phyloP scores from a whole-genome alignment of 2,888 invertebrate species.

The Andrena minutula region DNA sequence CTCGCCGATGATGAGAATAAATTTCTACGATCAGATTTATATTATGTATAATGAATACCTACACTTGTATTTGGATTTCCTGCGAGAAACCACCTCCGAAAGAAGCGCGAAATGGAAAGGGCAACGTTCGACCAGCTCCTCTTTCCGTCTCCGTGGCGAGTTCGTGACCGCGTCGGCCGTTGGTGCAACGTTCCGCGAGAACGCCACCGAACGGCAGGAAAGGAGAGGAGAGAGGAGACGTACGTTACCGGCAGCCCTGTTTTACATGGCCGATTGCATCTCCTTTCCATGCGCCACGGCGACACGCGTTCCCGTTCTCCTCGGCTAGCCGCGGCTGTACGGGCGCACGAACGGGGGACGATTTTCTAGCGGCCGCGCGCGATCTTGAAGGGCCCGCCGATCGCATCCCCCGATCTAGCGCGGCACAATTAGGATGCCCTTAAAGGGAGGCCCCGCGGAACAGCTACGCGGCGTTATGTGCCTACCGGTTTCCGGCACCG shows the following conservation, averaged over 20 bases:
- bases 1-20: too few relatives aligned
- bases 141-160: slow-evolving; percentile 38
- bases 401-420: slow-evolving; percentile 67
- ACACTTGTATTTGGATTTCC: too few relatives aligned
- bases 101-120: slow-evolving; percentile 46
- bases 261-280: slow-evolving; percentile 78
- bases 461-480: slow-evolving; percentile 51
- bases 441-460: slow-evolving; percentile 63
- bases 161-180: slow-evolving; percentile 72
- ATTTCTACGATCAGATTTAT: too few relatives aligned
- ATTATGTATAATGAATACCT: too few relatives aligned
- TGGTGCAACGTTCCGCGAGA: slow-evolving; percentile 46
- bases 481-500: slow-evolving; percentile 62
- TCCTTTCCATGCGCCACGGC: slow-evolving; percentile 66
- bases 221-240: slow-evolving; percentile 60
- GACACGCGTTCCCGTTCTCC: slow-evolving; percentile 68
- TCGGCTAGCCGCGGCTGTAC: slow-evolving; percentile 8
- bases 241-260: slow-evolving; percentile 74
- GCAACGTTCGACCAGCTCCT: slow-evolving; percentile 20
- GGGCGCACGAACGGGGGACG: slow-evolving; percentile 44
- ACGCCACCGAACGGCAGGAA: slow-evolving; percentile 51
- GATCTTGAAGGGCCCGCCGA: slow-evolving; percentile 64
- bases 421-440: slow-evolving; percentile 72
- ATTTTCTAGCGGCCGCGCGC: slow-evolving; percentile 66
- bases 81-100: slow-evolving; percentile 60